Evolutionary conservation across 2,113 vertebrate genomes (phyloP), one percentile per base, ranked within the genome.

Genomic region (Euleptes europaea): DNA sequence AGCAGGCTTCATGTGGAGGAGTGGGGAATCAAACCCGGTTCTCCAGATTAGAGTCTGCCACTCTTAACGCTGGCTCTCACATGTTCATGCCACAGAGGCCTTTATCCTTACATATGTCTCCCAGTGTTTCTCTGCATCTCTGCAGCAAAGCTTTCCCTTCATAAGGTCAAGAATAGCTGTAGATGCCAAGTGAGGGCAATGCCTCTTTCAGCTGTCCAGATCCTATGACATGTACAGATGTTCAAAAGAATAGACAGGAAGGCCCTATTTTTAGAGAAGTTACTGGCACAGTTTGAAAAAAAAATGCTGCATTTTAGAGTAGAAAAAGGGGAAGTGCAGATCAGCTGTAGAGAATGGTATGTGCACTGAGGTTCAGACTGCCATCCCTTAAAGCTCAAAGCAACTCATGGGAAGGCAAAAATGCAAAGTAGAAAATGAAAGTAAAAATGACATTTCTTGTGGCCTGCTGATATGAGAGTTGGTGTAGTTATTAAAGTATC

Each of bases 401-500:
- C 73, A 77, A 31, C 40, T 21, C 66, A 76, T 33, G 0, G 5
- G 73, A 66, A 90, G 26, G 82, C 54, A 85, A 84, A 93, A 89
- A 35, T 14, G 63, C 82, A 87, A 83, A 93, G 92, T 17, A 49
- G 87, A 89, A 94, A 93, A 90, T 38, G 80, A 94, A 94, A 94
- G 76, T 78, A 82, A 87, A 92, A 88, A 47, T 67, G 8, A 88
- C 49, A 11, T 77, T 57, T 57, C 75, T 33, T 35, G 51, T 57
- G 7, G 12, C 19, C 12, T 38, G 10, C n/a, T 57, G 21, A 38
- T 6, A 2, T 8, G 15, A 28, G 26, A 63, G 26, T 28, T 63
- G 7, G 23, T 63, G 26, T 63, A 63, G 26, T 63, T 60, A 60
- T 60, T 28, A 63, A 26, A 63, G 1, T 63, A 28, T 63, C 6